These are phyloP conservation scores for Phalera bucephala DNA, from an alignment of 2,888 invertebrate species.

Conservation along the genomic window DNA sequence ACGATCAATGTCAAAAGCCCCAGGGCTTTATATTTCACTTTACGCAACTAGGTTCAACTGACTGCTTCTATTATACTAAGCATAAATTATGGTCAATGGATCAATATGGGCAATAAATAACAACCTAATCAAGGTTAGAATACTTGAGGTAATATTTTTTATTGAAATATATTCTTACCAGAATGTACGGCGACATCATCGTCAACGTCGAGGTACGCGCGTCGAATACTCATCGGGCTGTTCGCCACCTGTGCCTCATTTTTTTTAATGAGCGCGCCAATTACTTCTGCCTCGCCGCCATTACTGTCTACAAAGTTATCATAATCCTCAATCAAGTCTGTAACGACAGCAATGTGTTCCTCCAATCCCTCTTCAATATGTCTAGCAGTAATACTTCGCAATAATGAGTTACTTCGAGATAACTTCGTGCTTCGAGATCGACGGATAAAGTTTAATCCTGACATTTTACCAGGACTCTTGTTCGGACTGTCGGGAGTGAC, in stretches of 20 bases:
- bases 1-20: slow-evolving; percentile 34
- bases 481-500: slow-evolving; percentile 76
- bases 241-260: slow-evolving; percentile 68
- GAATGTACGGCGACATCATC: slow-evolving; percentile 89
- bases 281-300: slow-evolving; percentile 69
- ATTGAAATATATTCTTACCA: slow-evolving; percentile 73
- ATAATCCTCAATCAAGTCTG: slow-evolving; percentile 67
- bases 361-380: slow-evolving; percentile 74
- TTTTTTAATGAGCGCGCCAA: slow-evolving; percentile 73
- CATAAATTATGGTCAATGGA: slow-evolving; percentile 24
- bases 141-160: slow-evolving; percentile 8
- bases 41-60: slow-evolving; percentile 22
- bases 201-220: slow-evolving; percentile 82
- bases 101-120: slow-evolving; percentile 26
- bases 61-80: slow-evolving; percentile 19
- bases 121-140: slow-evolving; percentile 23
- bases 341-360: slow-evolving; percentile 60
- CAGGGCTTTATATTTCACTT: slow-evolving; percentile 35
- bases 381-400: slow-evolving; percentile 82
- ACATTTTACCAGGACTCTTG: slow-evolving; percentile 79
- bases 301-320: slow-evolving; percentile 66
- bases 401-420: slow-evolving; percentile 85
- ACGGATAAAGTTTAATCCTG: slow-evolving; percentile 85
- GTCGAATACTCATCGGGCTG: slow-evolving; percentile 72
- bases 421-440: slow-evolving; percentile 89